Conservation (phyloP, 2,797 vertebrate genomes). For the Poeciliopsis infans region DNA sequence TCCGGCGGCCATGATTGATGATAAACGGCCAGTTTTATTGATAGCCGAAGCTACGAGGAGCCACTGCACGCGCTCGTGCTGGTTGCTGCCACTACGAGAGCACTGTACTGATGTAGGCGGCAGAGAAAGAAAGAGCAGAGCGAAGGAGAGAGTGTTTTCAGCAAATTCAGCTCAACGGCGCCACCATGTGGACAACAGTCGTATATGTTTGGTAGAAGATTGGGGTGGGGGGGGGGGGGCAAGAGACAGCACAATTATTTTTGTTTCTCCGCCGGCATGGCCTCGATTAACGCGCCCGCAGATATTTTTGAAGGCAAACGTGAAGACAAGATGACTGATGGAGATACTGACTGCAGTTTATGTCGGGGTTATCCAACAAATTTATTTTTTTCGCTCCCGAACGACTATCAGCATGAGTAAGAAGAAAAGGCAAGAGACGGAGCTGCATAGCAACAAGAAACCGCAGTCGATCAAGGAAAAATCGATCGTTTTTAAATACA, state of each 20-base stretch:
- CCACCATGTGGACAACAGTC: slow-evolving; percentile 52
- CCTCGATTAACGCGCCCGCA: neutral
- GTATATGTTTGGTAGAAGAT: neutral
- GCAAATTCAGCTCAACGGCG: slow-evolving; percentile 51
- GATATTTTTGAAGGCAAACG: neutral
- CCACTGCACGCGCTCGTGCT: slow-evolving; percentile 43
- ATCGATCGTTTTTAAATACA: slow-evolving; percentile 56
- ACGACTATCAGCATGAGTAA: neutral
- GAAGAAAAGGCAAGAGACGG: slow-evolving; percentile 45
- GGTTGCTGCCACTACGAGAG: slow-evolving; percentile 59
- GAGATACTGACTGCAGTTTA: neutral
- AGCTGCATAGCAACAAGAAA: slow-evolving; percentile 84
- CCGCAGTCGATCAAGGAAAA: slow-evolving; percentile 73
- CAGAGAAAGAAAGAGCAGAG: slow-evolving; percentile 57
- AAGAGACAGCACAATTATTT: slow-evolving; percentile 7
- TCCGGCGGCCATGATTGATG: slow-evolving; percentile 83
- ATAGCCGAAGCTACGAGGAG: slow-evolving; percentile 51
- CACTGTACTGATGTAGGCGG: slow-evolving; percentile 55
- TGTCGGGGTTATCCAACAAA: neutral
- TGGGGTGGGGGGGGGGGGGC: too few species aligned
- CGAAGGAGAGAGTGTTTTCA: slow-evolving; percentile 38
- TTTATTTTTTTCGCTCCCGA: neutral
- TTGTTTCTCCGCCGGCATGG: neutral
- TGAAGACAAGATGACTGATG: accelerated
- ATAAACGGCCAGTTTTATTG: slow-evolving; percentile 60